Conservation (phyloP, 92 coral and sea anemone genomes). For the Bergia sp. region DNA sequence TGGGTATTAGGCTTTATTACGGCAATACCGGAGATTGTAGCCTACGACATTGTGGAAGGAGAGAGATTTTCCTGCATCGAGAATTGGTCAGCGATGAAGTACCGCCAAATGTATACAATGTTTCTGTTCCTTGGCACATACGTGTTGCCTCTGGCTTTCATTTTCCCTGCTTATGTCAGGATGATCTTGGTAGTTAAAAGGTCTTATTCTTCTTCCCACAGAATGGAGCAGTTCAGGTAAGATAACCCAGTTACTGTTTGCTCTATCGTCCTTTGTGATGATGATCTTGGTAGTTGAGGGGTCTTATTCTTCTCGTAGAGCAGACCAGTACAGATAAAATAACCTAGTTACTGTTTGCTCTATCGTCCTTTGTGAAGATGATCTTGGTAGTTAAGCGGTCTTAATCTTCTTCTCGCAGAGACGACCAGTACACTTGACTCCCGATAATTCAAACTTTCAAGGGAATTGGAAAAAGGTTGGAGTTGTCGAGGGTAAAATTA, state of each 20-base stretch:
- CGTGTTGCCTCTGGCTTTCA: slow-evolving; percentile 61
- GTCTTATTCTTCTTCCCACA: slow-evolving; percentile 40
- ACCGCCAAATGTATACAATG: slow-evolving; percentile 64
- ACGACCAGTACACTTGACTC: too few relatives aligned
- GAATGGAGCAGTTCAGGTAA: not conserved
- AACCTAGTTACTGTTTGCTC: too few relatives aligned
- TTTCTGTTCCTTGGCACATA: slow-evolving; percentile 62
- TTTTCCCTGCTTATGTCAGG: slow-evolving; percentile 67
- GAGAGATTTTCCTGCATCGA: slow-evolving; percentile 63
- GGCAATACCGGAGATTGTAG: slow-evolving; percentile 69
- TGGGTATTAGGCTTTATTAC: slow-evolving; percentile 63
- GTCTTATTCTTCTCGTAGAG: too few relatives aligned
- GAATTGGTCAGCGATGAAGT: slow-evolving; percentile 49
- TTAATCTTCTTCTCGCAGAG: too few relatives aligned
- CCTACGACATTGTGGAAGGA: slow-evolving; percentile 46
- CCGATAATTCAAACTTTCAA: too few relatives aligned
- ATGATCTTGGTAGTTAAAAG: slow-evolving; percentile 57
- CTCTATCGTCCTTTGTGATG: too few relatives aligned
- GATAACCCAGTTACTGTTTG: not conserved
- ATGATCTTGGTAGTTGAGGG: too few relatives aligned
- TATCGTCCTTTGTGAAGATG: too few relatives aligned
- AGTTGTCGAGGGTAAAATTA: too few relatives aligned
- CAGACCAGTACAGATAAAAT: too few relatives aligned
- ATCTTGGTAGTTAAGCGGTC: too few relatives aligned
- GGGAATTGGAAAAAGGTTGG: too few relatives aligned